These are phyloP conservation scores for Haplotaxodon microlepis DNA, from an alignment of 2,113 vertebrate genomes.

Conservation along the genomic window DNA sequence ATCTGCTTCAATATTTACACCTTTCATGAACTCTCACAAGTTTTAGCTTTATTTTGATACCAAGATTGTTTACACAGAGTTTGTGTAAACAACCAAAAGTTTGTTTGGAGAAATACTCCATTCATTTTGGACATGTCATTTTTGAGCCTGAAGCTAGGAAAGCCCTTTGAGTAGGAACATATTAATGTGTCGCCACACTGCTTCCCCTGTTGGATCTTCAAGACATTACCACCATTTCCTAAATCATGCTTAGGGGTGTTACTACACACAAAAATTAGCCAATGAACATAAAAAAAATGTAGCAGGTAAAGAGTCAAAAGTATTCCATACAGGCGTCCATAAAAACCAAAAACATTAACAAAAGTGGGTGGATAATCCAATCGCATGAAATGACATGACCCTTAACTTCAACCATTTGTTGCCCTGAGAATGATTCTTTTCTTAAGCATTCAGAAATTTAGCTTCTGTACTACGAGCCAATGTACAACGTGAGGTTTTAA, in stretches of 20 bases:
- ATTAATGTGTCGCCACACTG: background rate
- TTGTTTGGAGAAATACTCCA: too few relatives aligned
- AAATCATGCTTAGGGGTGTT: background rate
- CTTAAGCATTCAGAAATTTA: background rate
- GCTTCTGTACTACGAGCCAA: background rate
- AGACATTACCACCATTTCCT: background rate
- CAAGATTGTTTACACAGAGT: background rate
- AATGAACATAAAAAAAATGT: background rate
- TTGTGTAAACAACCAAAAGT: background rate
- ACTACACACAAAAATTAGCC: background rate
- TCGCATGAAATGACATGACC: background rate
- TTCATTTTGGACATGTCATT: background rate
- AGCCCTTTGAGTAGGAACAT: background rate
- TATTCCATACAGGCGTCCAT: background rate
- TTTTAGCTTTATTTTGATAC: background rate
- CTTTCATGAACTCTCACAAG: background rate
- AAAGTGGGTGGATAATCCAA: background rate
- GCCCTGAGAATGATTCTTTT: background rate
- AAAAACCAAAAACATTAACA: background rate
- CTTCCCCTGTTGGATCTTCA: background rate
- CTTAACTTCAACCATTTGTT: background rate
- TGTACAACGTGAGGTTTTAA: background rate
- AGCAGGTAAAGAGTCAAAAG: background rate
- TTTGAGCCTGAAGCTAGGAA: background rate
- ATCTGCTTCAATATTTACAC: background rate